phyloP scores from a whole-genome alignment of 2,888 invertebrate genomes.

The Drosophila lacicola region DNA sequence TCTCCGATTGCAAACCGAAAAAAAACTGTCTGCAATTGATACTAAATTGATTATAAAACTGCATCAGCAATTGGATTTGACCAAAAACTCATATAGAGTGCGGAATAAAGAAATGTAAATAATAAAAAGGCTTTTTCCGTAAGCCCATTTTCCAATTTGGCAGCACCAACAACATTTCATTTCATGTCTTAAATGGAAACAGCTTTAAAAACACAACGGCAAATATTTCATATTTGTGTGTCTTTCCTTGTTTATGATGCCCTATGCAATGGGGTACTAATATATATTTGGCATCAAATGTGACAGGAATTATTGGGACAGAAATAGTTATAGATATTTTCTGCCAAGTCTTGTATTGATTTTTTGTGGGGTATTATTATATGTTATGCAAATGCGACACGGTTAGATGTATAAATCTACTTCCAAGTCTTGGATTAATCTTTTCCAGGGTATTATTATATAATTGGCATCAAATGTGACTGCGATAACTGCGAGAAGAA shows the following conservation, averaged over 20 bases:
- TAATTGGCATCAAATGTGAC: background rate
- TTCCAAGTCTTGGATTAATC: too few species aligned
- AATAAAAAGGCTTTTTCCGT: too few species aligned
- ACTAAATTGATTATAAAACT: conserved; percentile 26
- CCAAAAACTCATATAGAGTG: background rate
- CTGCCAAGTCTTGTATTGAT: background rate
- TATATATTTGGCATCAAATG: conserved; percentile 1
- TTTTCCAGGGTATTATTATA: too few species aligned
- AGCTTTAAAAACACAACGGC: conserved; percentile 6
- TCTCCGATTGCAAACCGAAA: conserved; percentile 10
- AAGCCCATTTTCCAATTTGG: too few species aligned
- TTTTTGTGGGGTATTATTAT: too few species aligned
- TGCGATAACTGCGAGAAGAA: background rate
- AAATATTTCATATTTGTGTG: conserved; percentile 10
- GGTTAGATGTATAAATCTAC: too few species aligned
- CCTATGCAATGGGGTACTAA: background rate
- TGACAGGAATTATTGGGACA: background rate
- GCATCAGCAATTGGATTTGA: background rate
- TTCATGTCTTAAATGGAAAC: background rate
- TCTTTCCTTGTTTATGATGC: background rate
- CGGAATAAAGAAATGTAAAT: too few species aligned
- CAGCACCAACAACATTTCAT: background rate
- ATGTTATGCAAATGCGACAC: too few species aligned
- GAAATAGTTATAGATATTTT: background rate
- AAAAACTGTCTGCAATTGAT: conserved; percentile 33